Conservation (phyloP, 92 coral and sea anemone genomes). For the Heliopora coerulea region DNA sequence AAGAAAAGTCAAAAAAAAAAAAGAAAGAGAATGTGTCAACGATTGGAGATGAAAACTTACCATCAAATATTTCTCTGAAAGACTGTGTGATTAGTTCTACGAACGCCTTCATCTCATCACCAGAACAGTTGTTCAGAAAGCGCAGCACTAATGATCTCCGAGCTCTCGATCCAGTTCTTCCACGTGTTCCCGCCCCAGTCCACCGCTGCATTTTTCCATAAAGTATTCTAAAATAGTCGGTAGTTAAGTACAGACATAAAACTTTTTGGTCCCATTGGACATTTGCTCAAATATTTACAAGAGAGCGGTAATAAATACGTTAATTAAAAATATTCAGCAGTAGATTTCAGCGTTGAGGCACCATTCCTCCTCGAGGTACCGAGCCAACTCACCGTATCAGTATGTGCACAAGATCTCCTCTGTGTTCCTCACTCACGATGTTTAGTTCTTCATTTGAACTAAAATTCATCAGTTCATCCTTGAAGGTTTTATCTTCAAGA, state of each 20-base stretch:
- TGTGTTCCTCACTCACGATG: slow-evolving; percentile 68
- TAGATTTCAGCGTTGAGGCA: no score
- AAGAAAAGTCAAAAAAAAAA: neutral
- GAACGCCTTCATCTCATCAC: slow-evolving; percentile 74
- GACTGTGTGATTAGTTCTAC: slow-evolving; percentile 84
- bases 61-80: slow-evolving; percentile 71
- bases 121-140: slow-evolving; percentile 79
- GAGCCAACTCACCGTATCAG: slow-evolving; percentile 66
- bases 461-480: slow-evolving; percentile 82
- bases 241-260: no score
- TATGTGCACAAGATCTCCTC: slow-evolving; percentile 76
- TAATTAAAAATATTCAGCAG: no score
- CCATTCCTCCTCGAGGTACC: no score
- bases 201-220: slow-evolving; percentile 94
- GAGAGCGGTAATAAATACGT: no score
- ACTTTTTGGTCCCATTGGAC: no score
- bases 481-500: slow-evolving; percentile 83
- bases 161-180: slow-evolving; percentile 72
- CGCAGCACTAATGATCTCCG: slow-evolving; percentile 77
- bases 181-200: slow-evolving; percentile 92
- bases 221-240: slow-evolving; percentile 61
- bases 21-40: neutral
- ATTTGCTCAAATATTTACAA: no score
- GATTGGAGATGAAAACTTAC: no score
- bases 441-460: slow-evolving; percentile 76